Conservation (phyloP, 2,113 vertebrate genomes). For the Larimichthys crocea region DNA sequence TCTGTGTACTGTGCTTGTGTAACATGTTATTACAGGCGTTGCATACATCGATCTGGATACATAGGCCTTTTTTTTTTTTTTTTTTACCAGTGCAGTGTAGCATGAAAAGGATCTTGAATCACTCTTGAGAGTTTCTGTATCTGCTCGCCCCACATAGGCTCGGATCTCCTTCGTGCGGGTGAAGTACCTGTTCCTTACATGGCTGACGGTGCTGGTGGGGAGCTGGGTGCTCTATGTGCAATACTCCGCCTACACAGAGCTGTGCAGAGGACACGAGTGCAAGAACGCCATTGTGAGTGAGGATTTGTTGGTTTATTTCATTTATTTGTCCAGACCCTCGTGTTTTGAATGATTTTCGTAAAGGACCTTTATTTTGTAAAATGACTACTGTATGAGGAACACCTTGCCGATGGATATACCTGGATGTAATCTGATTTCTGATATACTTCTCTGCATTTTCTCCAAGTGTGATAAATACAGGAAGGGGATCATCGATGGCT, state of each 20-base stretch:
- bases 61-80: too few species aligned
- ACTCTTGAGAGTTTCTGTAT: neutral
- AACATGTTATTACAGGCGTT: neutral
- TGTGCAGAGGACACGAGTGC: conserved; percentile 98
- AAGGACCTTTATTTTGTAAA: neutral
- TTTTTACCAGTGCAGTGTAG: neutral
- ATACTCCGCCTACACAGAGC: conserved; percentile 95
- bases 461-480: conserved; percentile 97
- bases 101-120: neutral
- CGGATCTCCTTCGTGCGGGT: conserved; percentile 94
- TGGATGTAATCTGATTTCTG: neutral
- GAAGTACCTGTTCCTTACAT: conserved; percentile 98
- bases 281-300: conserved; percentile 96
- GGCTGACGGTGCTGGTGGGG: conserved; percentile 95
- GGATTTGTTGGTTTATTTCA: neutral
- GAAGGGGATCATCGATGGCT: conserved; percentile 95
- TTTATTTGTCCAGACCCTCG: neutral
- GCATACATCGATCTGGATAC: neutral
- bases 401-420: neutral
- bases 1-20: neutral
- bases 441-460: neutral
- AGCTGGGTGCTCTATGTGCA: conserved; percentile 98
- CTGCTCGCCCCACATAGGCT: conserved; percentile 80
- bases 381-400: neutral
- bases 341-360: neutral